Conservation (phyloP, 2,888 invertebrate species). For the Leptogaster cylindrica region DNA sequence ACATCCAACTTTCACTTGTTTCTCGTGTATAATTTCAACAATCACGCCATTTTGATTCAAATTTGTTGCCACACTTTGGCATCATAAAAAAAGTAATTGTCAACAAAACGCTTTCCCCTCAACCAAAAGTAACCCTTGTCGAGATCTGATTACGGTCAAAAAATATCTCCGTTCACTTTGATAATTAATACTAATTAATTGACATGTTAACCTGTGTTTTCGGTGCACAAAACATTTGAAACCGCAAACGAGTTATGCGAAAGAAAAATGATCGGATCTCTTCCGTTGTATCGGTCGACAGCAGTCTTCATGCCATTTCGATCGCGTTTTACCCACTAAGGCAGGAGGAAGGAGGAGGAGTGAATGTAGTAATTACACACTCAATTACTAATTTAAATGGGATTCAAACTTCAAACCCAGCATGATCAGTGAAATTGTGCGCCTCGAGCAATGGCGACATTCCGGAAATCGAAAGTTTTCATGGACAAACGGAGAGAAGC, state of each 20-base stretch:
- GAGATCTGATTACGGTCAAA: conserved; percentile 22
- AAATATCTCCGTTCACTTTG: conserved; percentile 14
- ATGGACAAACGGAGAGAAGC: not conserved
- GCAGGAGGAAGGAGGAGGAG: conserved; percentile 41
- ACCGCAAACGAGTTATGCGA: not conserved
- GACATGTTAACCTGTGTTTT: conserved; percentile 32
- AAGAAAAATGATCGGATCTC: conserved; percentile 8
- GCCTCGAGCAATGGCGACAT: not conserved
- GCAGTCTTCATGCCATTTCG: not conserved
- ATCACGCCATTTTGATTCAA: conserved; percentile 23
- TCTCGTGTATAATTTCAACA: not conserved
- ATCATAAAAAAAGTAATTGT: conserved; percentile 19
- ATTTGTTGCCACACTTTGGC: conserved; percentile 8
- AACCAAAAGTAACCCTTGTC: not conserved
- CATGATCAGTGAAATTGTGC: conserved; percentile 4
- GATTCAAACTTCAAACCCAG: too few species aligned
- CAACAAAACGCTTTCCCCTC: conserved; percentile 4
- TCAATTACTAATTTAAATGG: conserved; percentile 42
- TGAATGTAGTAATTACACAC: conserved; percentile 40
- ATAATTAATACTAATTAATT: conserved; percentile 39
- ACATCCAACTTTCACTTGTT: conserved; percentile 21
- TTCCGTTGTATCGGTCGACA: not conserved
- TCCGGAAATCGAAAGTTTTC: conserved; percentile 28
- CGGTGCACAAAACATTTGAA: conserved; percentile 2
- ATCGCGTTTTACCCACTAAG: not conserved